Evolutionary conservation across 2,113 vertebrate genomes (phyloP).

Genomic region (Cryptomyrus ogoouensis): DNA sequence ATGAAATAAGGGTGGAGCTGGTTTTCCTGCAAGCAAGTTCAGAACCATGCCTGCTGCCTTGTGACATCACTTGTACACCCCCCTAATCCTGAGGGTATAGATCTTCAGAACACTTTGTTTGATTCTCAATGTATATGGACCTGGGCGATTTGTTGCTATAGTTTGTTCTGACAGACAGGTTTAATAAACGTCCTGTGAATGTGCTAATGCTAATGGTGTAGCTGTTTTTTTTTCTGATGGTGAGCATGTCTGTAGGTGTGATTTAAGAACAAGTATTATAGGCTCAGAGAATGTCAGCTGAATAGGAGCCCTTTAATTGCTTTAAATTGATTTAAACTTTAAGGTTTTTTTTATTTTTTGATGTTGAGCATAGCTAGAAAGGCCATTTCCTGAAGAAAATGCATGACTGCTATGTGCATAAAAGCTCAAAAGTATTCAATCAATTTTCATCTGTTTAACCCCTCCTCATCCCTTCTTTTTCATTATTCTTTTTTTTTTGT

Average conservation of each 20-base stretch:
- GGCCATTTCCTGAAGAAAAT: neutral
- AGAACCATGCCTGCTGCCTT: neutral
- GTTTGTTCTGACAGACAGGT: neutral
- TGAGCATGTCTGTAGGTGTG: neutral
- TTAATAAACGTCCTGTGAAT: neutral
- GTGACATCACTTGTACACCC: neutral
- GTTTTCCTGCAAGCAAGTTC: neutral
- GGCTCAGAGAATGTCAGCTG: neutral
- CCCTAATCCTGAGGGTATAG: neutral
- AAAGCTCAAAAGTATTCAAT: too few species aligned
- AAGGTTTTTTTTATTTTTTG: neutral
- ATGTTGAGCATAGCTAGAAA: neutral
- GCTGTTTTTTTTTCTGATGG: neutral
- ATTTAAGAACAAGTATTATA: neutral
- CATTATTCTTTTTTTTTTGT: too few species aligned
- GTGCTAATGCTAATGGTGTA: neutral
- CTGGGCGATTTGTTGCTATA: neutral
- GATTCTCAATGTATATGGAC: neutral
- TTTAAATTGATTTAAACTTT: neutral
- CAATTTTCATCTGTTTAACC: too few species aligned
- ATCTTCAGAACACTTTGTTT: neutral
- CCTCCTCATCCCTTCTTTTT: too few species aligned
- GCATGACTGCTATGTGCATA: neutral
- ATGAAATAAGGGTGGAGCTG: constrained; percentile 3
- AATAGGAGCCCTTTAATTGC: neutral